Base-by-base conservation (phyloP, 2,113 vertebrate genomes). In the Passer domesticus region DNA sequence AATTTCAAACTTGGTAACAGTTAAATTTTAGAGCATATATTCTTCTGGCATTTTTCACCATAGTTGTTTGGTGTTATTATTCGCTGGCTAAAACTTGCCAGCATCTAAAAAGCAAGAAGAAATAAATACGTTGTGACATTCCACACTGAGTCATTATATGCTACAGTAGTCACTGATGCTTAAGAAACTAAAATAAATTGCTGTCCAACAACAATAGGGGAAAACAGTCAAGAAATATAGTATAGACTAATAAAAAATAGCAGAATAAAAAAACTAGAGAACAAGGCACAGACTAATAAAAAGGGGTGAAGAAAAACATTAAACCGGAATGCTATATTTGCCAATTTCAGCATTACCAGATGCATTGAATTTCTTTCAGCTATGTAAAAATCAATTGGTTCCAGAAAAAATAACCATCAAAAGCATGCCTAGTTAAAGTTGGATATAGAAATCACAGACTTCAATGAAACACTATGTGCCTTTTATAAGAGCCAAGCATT, bases 401-500 rank as follows among this genome's bases (percentile, higher is more conserved):
- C 95, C 96, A 95, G 95, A 92, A 91, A 77, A 94, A 92, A 94
- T 55, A 91, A 83, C 70, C 63, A 94, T 92, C 81, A 87, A 88
- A 96, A 90, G 68, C 81, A 93, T 55, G 87, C 78, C 87, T 69
- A 83, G 94, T 91, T 95, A 93, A 88, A 77, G 79, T 41, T 92
- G 90, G 68, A 89, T 35, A 70, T 27, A 74, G 63, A 83, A 94
- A 90, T 63, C 76, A 30, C 55, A 74, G 43, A 46, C 56, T 81
- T 55, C 80, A 77, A 8, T 90, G 76, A 90, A 95, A 92, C 89
- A 64, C 83, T 89, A 9, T 56, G 89, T 81, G 60, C 80, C 56
- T 89, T 87, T 87, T 47, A 0, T 10, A 60, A 72, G 56, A 63
- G 76, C 92, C 83, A 86, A 83, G 53, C 64, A 43, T 81, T 92